Percentiles rank a stretch among this genome's conserved stretches.
These are phyloP conservation scores for Brachionus rubens DNA, from an alignment of 1,140 invertebrate genomes.

Conservation along the genomic window DNA sequence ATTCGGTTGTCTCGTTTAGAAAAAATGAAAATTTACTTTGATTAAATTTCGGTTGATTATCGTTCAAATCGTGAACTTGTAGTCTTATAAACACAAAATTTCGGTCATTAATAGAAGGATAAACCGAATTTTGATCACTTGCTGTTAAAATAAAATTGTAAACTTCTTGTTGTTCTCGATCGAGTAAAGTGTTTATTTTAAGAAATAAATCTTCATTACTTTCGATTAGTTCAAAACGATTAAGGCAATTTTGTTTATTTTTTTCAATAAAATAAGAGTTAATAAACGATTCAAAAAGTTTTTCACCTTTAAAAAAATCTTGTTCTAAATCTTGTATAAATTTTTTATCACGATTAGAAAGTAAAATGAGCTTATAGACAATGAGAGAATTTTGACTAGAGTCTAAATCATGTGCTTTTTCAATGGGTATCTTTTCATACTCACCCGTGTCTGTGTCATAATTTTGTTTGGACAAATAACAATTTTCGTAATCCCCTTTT, in stretches of 20 bases:
- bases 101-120: background rate
- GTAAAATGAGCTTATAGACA: background rate
- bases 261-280: conserved; percentile 1
- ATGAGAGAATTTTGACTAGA: background rate
- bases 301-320: background rate
- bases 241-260: conserved; percentile 3
- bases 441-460: background rate
- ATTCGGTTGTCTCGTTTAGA: conserved; percentile 13
- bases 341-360: background rate
- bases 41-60: conserved; percentile 28
- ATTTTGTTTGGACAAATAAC: background rate
- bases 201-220: background rate
- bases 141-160: conserved; percentile 32
- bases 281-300: background rate
- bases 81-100: conserved; percentile 25
- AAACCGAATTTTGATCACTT: background rate
- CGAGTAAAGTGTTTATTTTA: conserved; percentile 14
- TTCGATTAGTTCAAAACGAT: conserved; percentile 19
- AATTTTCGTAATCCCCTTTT: background rate
- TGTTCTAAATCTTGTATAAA: background rate
- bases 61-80: conserved; percentile 23
- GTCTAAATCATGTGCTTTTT: background rate
- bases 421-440: background rate
- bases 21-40: conserved; percentile 13
- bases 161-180: conserved; percentile 19